Percentiles rank a stretch among this genome's conserved stretches.
phyloP scores from a whole-genome alignment of 2,888 invertebrate genomes.

The Platycheirus rosarum region DNA sequence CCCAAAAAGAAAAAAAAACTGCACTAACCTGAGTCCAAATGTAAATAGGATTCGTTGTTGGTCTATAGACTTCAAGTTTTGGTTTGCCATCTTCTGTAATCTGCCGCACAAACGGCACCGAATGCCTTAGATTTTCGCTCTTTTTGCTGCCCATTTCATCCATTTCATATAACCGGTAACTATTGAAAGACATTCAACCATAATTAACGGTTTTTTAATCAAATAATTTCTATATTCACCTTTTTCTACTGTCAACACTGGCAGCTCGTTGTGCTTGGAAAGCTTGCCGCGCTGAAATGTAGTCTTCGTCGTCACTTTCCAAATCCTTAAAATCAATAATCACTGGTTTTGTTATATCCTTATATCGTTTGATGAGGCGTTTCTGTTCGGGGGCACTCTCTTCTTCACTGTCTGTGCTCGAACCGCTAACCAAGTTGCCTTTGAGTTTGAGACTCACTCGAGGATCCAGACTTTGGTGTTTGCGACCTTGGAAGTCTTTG shows the following conservation, averaged over 20 bases:
- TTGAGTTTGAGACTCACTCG: conserved; percentile 82
- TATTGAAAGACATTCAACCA: conserved; percentile 74
- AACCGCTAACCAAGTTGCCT: conserved; percentile 79
- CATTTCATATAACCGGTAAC: conserved; percentile 84
- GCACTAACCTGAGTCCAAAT: conserved; percentile 83
- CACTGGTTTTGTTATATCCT: conserved; percentile 82
- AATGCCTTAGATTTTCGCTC: conserved; percentile 85
- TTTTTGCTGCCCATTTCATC: conserved; percentile 85
- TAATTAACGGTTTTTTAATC: not conserved
- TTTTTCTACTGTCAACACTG: conserved; percentile 86
- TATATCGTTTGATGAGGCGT: conserved; percentile 81
- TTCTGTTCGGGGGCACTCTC: conserved; percentile 81
- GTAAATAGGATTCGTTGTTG: conserved; percentile 84
- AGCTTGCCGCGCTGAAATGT: conserved; percentile 84
- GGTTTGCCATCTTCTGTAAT: conserved; percentile 85
- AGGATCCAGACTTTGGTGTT: conserved; percentile 83
- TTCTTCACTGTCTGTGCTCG: conserved; percentile 82
- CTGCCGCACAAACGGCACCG: conserved; percentile 86
- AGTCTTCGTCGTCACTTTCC: conserved; percentile 83
- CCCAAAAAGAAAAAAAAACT: not conserved
- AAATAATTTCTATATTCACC: conserved; percentile 76
- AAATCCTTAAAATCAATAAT: conserved; percentile 82
- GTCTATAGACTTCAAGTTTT: conserved; percentile 84
- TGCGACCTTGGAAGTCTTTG: conserved; percentile 82
- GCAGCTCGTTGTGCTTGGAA: conserved; percentile 86